Conservation (phyloP, 2,113 vertebrate genomes). For the Anseranas semipalmata region DNA sequence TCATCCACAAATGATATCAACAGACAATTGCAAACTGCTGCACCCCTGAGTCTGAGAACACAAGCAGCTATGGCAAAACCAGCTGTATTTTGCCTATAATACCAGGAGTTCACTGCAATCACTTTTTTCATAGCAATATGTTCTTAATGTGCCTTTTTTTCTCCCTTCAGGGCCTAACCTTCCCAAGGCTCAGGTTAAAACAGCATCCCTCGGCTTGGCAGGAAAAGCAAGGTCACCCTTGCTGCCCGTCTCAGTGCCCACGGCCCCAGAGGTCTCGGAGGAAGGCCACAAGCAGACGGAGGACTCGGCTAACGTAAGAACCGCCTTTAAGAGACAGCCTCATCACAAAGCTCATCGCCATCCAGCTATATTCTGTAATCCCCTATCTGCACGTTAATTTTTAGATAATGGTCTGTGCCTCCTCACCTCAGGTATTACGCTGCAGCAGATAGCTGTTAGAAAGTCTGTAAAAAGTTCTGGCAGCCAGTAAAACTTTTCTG, state of each 20-base stretch:
- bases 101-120: background rate
- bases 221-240: slow-evolving; percentile 93
- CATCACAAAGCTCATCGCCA: rapidly evolving
- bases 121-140: background rate
- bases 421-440: background rate
- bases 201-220: slow-evolving; percentile 90
- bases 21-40: background rate
- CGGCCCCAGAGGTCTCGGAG: slow-evolving; percentile 88
- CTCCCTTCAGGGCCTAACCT: slow-evolving; percentile 81
- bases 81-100: background rate
- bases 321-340: background rate
- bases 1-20: rapidly evolving
- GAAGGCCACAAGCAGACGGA: slow-evolving; percentile 85
- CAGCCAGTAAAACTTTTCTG: background rate
- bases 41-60: rapidly evolving
- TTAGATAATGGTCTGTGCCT: background rate
- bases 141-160: background rate
- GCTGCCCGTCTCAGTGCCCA: slow-evolving; percentile 92
- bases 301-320: slow-evolving; percentile 88
- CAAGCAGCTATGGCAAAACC: background rate
- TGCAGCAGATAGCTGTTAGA: background rate
- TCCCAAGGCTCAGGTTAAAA: slow-evolving; percentile 91
- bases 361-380: rapidly evolving
- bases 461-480: background rate
- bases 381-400: background rate